These are phyloP conservation scores for Anoncus sp. DNA, from an alignment of 2,888 invertebrate species.

Conservation along the genomic window DNA sequence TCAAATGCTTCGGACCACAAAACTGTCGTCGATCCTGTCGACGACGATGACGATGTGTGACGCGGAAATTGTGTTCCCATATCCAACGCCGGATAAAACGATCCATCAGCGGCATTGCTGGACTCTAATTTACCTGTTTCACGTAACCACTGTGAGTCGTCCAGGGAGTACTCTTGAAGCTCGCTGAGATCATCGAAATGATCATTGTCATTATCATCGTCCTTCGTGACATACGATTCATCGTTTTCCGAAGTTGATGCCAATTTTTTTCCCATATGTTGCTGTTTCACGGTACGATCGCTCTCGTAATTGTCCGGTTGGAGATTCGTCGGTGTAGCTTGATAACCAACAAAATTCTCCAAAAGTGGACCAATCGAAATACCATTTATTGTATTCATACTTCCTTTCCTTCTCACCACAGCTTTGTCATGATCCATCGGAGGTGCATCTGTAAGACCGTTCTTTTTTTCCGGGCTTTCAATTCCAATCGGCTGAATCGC, in stretches of 20 bases:
- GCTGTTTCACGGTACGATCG: not conserved
- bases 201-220: conserved; percentile 43
- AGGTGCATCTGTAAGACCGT: conserved; percentile 21
- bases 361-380: conserved; percentile 39
- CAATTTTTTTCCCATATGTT: conserved; percentile 1
- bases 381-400: not conserved
- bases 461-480: conserved; percentile 21
- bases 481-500: conserved; percentile 27
- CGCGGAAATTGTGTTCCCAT: conserved; percentile 60
- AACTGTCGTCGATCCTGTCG: conserved; percentile 55
- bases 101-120: conserved; percentile 30
- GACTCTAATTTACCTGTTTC: conserved; percentile 41
- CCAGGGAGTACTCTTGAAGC: conserved; percentile 50
- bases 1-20: conserved; percentile 59
- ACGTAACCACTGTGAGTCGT: conserved; percentile 56
- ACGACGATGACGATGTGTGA: conserved; percentile 67
- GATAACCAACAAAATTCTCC: conserved; percentile 61
- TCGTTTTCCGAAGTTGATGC: conserved; percentile 17
- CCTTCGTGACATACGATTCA: not conserved
- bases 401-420: conserved; percentile 42
- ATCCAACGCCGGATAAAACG: conserved; percentile 55
- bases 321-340: conserved; percentile 59
- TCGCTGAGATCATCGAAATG: conserved; percentile 66
- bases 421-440: conserved; percentile 18
- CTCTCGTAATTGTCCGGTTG: not conserved